Evolutionary conservation across 1,140 invertebrate species (phyloP).

Genomic region (Aphelinus certus): DNA sequence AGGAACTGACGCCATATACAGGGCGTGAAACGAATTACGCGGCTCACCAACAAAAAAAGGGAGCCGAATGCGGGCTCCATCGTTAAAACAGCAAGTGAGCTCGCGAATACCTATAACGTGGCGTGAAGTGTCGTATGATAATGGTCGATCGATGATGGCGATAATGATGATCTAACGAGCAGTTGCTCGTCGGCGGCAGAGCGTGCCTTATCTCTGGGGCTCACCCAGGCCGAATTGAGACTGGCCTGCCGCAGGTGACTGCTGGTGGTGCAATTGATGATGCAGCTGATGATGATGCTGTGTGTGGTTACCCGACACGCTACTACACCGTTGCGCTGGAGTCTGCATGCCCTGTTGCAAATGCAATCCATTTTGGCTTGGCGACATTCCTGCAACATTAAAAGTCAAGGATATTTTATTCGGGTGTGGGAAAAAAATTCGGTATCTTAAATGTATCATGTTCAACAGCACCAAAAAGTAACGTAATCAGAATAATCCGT

Average conservation of each 20-base stretch:
- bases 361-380: slow-evolving; percentile 59
- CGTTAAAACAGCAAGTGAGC: too few relatives aligned
- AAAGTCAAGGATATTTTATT: neutral
- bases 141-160: neutral
- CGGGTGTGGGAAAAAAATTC: neutral
- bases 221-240: slow-evolving; percentile 59
- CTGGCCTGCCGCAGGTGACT: slow-evolving; percentile 49
- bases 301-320: slow-evolving; percentile 14
- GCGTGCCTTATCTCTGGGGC: slow-evolving; percentile 62
- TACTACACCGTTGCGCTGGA: slow-evolving; percentile 36
- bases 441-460: too few relatives aligned
- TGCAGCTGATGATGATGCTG: slow-evolving; percentile 18
- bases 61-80: too few relatives aligned
- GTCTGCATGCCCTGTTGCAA: slow-evolving; percentile 32
- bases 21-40: too few relatives aligned
- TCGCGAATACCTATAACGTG: too few relatives aligned
- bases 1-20: too few relatives aligned
- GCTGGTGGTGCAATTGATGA: slow-evolving; percentile 18
- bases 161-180: neutral
- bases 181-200: neutral
- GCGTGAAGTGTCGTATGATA: too few relatives aligned
- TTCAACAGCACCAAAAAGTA: neutral
- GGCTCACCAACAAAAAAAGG: too few relatives aligned
- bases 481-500: neutral
- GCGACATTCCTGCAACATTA: slow-evolving; percentile 59